Evolutionary conservation across 2,113 vertebrate species (phyloP), one percentile per base, ranked within the genome.

Genomic region (Ardeotis arabs): DNA sequence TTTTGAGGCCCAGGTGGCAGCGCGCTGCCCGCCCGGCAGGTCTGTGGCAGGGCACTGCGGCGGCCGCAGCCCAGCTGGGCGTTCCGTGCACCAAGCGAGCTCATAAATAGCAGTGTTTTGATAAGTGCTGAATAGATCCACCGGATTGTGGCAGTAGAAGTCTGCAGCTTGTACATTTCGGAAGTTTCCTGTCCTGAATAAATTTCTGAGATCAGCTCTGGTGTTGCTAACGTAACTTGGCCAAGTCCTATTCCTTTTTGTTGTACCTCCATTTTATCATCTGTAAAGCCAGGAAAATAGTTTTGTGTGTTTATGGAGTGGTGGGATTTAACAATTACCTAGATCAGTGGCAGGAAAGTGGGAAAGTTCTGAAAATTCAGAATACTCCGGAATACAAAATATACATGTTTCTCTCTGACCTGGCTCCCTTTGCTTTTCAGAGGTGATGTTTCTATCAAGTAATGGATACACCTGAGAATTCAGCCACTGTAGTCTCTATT

Each of bases 401-500:
- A 9, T 1, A 1, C 0, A 0, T 44, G 22, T 79, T 88, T 80
- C n/a, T 77, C 8, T 44, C 29, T 93, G 47, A 75, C 33, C 16
- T 18, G 56, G 25, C 64, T 96, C 70, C 79, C 74, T 91, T 96
- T 86, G 93, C 95, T 84, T 89, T 90, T 80, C 68, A 88, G 76
- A 95, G 59, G 23, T 83, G 55, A 63, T 55, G 73, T 80, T 95
- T 93, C 68, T 94, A 3, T 80, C 55, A 53, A 53, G 79, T 59
- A 6, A 45, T n/a, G 79, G 93, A 83, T 84, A 63, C 94, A 96
- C 88, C 93, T 94, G 93, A 95, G 84, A 62, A 86, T 93, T 97
- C 69, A 87, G 53, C 92, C 92, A 80, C 91, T 94, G 95, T 96
- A 93, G 86, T 96, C 66, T 97, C 79, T 96, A 50, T 96, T 97